A percentile compares a stretch with the other conserved stretches of the same genome.
Evolutionary conservation across 1,140 invertebrate species (phyloP).

Genomic region (Amphibalanus amphitrite): DNA sequence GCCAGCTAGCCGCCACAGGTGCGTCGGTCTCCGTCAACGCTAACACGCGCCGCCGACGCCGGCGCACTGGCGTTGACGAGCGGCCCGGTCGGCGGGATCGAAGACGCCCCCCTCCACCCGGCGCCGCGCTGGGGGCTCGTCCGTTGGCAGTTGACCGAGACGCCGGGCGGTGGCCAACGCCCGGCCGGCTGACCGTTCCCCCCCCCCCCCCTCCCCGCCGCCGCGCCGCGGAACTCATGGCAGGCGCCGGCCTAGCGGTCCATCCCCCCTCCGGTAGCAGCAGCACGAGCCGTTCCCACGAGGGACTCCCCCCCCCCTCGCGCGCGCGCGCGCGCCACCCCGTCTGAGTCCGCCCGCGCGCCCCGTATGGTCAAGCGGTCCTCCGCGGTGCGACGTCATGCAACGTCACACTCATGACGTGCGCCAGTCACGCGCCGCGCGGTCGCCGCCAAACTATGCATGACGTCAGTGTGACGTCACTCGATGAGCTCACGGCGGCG

Average conservation of each 20-base stretch:
- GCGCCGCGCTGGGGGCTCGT: too few relatives aligned
- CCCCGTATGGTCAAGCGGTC: not conserved
- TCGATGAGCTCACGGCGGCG: conserved; percentile 30
- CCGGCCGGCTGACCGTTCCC: too few relatives aligned
- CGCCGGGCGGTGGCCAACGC: too few relatives aligned
- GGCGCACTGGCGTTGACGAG: not conserved
- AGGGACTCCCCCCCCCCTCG: not conserved
- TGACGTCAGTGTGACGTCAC: not conserved
- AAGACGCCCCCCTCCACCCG: too few relatives aligned
- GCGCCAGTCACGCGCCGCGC: not conserved
- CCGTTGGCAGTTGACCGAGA: too few relatives aligned
- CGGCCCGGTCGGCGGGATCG: too few relatives aligned
- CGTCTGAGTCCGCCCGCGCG: not conserved
- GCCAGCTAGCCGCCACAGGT: not conserved
- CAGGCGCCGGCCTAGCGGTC: too few relatives aligned
- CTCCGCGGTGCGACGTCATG: not conserved
- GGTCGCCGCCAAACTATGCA: not conserved
- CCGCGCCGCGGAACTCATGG: not conserved
- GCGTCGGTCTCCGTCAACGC: not conserved
- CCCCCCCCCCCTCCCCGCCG: not conserved
- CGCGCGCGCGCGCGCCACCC: too few relatives aligned
- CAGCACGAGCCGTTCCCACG: too few relatives aligned
- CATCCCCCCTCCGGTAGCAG: too few relatives aligned
- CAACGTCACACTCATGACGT: not conserved
- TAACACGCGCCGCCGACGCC: too few relatives aligned